Evolutionary conservation across 2,113 vertebrate species (phyloP).

Genomic region (Trogon surrucura): DNA sequence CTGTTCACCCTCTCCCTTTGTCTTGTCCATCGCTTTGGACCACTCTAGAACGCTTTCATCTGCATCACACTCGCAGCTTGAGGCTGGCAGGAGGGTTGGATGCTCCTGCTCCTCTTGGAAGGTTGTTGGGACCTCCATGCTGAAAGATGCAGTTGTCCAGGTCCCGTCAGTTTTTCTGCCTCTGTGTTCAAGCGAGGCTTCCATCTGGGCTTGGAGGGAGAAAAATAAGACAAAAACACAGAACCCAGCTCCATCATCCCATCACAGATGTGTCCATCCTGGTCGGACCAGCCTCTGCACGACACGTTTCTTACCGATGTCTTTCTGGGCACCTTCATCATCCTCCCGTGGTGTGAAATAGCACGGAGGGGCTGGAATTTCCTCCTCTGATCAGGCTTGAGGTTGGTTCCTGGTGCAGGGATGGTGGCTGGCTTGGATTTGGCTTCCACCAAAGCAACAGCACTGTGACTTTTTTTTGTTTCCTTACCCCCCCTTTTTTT

Average conservation of each 20-base stretch:
- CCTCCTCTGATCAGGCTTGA: not conserved
- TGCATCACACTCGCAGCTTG: rapidly evolving
- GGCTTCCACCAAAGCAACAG: not conserved
- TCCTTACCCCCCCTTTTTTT: not conserved
- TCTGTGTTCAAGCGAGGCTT: rapidly evolving
- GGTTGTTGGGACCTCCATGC: not conserved
- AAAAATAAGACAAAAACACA: not conserved
- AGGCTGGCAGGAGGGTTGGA: not conserved
- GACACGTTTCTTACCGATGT: not conserved
- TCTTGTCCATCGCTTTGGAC: not conserved
- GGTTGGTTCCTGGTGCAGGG: not conserved
- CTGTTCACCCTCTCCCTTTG: not conserved
- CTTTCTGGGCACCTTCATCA: not conserved
- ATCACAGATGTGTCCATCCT: rapidly evolving
- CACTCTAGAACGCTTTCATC: not conserved
- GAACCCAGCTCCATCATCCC: not conserved
- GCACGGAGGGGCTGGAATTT: not conserved
- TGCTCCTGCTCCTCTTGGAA: not conserved
- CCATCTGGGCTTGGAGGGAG: not conserved
- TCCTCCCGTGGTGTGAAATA: not conserved
- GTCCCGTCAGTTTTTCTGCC: not conserved
- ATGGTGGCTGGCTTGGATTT: rapidly evolving
- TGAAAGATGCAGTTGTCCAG: not conserved
- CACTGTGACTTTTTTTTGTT: rapidly evolving
- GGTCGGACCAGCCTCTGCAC: not conserved